phyloP scores from a whole-genome alignment of 92 coral and sea anemone species.

The Umimayanthus chanpuru region DNA sequence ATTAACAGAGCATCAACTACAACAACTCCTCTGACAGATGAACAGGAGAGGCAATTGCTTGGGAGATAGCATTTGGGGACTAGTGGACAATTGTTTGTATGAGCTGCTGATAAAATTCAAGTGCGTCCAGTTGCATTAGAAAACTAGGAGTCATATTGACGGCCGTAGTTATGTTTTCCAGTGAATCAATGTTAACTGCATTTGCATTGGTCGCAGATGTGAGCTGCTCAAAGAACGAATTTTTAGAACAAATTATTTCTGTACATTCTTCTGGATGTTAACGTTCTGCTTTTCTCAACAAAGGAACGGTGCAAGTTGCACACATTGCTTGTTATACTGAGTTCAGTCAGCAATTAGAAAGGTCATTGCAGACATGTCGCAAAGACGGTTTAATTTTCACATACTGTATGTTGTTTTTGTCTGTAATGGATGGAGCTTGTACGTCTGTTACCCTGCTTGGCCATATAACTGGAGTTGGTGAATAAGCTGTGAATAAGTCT shows the following conservation, averaged over 20 bases:
- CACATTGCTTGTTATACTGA: constrained; percentile 2
- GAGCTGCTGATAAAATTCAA: background rate
- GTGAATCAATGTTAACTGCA: too few species aligned
- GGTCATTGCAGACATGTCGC: background rate
- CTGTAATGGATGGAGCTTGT: background rate
- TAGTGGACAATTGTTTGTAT: background rate
- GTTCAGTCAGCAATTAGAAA: constrained; percentile 1
- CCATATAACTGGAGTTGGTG: too few species aligned
- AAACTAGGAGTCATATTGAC: constrained; percentile 11
- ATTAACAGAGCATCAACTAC: background rate
- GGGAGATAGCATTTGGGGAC: background rate
- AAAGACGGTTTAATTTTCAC: constrained; percentile 1
- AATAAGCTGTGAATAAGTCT: too few species aligned
- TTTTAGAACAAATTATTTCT: too few species aligned
- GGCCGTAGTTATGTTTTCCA: background rate
- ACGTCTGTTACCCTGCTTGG: too few species aligned
- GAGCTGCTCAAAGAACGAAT: constrained; percentile 16
- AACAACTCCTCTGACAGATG: background rate
- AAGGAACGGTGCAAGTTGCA: background rate
- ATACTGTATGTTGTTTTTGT: background rate
- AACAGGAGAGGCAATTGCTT: background rate
- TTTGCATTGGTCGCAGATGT: too few species aligned
- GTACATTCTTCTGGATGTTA: too few species aligned
- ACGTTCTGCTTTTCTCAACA: too few species aligned
- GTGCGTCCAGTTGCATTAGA: constrained; percentile 2